phyloP scores from a whole-genome alignment of 2,888 invertebrate species.

The Brachylomia viminalis region DNA sequence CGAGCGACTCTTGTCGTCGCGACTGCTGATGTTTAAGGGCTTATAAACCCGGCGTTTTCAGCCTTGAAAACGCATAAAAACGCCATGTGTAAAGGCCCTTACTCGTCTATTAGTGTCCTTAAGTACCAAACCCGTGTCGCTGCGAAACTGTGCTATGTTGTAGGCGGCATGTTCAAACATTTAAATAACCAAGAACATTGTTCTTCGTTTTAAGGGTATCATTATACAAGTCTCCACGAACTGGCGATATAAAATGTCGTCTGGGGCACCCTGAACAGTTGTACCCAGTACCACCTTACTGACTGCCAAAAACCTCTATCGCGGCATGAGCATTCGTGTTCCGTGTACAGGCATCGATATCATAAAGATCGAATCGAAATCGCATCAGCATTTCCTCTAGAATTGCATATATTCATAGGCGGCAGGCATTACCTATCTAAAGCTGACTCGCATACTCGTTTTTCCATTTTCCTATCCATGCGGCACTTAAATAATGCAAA shows the following conservation, averaged over 20 bases:
- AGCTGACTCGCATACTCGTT: slow-evolving; percentile 2
- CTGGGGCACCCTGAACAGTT: too few relatives aligned
- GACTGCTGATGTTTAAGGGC: background rate
- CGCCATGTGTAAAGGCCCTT: background rate
- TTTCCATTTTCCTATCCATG: background rate
- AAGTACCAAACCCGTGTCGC: background rate
- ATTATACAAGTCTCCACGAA: background rate
- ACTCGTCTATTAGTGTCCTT: background rate
- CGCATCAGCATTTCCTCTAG: too few relatives aligned
- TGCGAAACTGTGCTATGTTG: too few relatives aligned
- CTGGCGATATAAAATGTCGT: too few relatives aligned
- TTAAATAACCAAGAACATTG: background rate
- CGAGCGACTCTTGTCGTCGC: background rate
- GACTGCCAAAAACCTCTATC: background rate
- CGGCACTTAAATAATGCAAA: background rate
- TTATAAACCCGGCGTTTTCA: too few relatives aligned
- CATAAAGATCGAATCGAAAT: slow-evolving; percentile 3
- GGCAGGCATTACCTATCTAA: background rate
- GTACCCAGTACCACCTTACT: background rate
- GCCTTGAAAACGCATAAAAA: too few relatives aligned
- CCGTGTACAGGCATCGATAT: background rate
- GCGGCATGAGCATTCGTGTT: background rate
- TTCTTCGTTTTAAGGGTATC: background rate
- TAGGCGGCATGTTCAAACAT: background rate
- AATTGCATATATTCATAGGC: background rate